phyloP scores from a whole-genome alignment of 2,113 vertebrate species.

The Thamnaconus septentrionalis region DNA sequence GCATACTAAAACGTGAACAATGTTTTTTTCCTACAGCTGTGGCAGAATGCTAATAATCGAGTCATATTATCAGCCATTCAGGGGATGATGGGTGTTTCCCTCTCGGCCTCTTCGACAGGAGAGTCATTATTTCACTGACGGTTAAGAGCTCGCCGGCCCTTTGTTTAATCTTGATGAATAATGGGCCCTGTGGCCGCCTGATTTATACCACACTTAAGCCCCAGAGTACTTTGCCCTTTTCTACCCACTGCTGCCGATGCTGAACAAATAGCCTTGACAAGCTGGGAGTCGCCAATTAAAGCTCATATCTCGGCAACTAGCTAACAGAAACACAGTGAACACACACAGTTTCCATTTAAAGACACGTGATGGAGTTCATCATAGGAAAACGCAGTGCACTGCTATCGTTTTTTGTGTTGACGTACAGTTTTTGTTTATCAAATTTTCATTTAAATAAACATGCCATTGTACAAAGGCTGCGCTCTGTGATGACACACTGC shows the following conservation, averaged over 20 bases:
- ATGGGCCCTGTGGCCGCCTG: conserved; percentile 46
- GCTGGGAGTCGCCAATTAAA: conserved; percentile 27
- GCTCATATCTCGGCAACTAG: conserved; percentile 11
- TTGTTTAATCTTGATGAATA: conserved; percentile 56
- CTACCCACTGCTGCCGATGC: conserved; percentile 23
- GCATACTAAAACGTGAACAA: neutral
- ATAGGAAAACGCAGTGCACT: too few species aligned
- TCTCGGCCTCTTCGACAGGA: conserved; percentile 41
- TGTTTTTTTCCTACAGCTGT: neutral
- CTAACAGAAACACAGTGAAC: conserved; percentile 18
- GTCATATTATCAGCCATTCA: conserved; percentile 26
- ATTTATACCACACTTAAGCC: conserved; percentile 56
- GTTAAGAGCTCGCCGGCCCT: conserved; percentile 37
- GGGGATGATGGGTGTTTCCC: conserved; percentile 1
- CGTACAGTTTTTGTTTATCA: too few species aligned
- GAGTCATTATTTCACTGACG: conserved; percentile 46
- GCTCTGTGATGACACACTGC: too few species aligned
- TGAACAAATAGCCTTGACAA: conserved; percentile 32
- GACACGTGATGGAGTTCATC: too few species aligned
- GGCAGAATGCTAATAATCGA: conserved; percentile 12
- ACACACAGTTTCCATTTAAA: neutral
- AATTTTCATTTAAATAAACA: too few species aligned
- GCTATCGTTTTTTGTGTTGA: too few species aligned
- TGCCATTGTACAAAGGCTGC: too few species aligned
- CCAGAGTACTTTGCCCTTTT: conserved; percentile 49